A percentile compares a stretch with the other conserved stretches of the same genome.
Evolutionary conservation across 2,797 vertebrate genomes (phyloP).

Genomic region (Cryptoblepharus egeriae): DNA sequence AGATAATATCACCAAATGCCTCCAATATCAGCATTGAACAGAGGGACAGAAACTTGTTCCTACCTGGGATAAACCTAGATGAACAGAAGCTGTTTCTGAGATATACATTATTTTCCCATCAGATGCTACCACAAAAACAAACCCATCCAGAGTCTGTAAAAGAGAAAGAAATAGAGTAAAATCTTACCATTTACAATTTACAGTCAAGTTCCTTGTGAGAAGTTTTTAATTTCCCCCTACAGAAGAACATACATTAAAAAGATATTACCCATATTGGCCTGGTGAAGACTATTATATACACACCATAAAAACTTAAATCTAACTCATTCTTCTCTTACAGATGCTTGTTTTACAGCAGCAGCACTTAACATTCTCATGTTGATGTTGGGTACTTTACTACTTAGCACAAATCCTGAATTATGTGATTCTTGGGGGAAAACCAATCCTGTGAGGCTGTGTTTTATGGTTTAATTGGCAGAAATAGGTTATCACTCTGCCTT

Average conservation of each 20-base stretch:
- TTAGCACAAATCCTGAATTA: constrained; percentile 70
- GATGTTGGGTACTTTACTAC: constrained; percentile 61
- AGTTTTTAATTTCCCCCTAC: constrained; percentile 6
- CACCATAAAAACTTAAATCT: constrained; percentile 55
- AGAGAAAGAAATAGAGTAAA: constrained; percentile 48
- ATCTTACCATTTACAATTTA: not conserved
- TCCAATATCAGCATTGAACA: constrained; percentile 14
- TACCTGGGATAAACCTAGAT: constrained; percentile 95
- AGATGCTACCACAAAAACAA: constrained; percentile 93
- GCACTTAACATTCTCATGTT: constrained; percentile 49
- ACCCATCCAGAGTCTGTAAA: constrained; percentile 92
- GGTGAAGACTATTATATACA: constrained; percentile 5
- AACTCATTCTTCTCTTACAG: constrained; percentile 42
- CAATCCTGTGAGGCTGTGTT: constrained; percentile 45
- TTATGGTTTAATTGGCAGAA: constrained; percentile 64
- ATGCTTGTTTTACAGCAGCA: constrained; percentile 66
- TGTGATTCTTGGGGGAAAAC: constrained; percentile 63
- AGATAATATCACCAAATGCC: not conserved
- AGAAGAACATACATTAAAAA: constrained; percentile 33
- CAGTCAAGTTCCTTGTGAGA: not conserved
- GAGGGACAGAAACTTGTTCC: constrained; percentile 42
- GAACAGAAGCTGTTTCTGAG: constrained; percentile 95
- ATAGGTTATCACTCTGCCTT: constrained; percentile 24
- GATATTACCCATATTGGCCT: not conserved
- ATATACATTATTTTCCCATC: constrained; percentile 99